Conservation (phyloP, 2,113 vertebrate species). For the Bubo scandiacus region DNA sequence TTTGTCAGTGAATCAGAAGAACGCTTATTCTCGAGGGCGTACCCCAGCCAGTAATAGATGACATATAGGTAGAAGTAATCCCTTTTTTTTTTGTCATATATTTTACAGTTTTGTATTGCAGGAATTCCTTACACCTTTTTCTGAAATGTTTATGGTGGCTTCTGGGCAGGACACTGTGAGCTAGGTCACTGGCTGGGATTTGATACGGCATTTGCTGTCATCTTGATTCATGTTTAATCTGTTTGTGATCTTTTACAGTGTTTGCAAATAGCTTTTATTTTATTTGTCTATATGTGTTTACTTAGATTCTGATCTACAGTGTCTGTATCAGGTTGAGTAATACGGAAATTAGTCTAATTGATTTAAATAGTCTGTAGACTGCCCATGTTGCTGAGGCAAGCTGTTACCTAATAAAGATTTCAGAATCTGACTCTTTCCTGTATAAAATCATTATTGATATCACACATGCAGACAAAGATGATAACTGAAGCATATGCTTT, state of each 20-base stretch:
- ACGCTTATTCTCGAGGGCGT: accelerated
- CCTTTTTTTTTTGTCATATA: neutral
- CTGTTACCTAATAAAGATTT: conserved; percentile 50
- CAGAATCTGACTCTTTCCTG: conserved; percentile 19
- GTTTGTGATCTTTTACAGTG: neutral
- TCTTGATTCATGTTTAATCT: neutral
- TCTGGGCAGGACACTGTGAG: neutral
- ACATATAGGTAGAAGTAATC: neutral
- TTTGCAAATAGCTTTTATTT: conserved; percentile 10
- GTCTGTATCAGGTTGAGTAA: conserved; percentile 20
- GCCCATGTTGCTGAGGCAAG: conserved; percentile 21
- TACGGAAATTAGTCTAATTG: conserved; percentile 38
- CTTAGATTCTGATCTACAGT: neutral
- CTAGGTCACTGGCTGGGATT: neutral
- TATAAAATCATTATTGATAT: conserved; percentile 38
- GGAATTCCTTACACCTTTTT: neutral
- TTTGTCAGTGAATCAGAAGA: neutral
- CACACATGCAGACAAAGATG: conserved; percentile 54
- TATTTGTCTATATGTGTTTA: neutral
- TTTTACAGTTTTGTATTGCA: neutral
- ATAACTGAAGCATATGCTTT: conserved; percentile 51
- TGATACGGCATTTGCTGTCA: accelerated
- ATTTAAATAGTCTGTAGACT: conserved; percentile 58
- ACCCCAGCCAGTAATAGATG: neutral
- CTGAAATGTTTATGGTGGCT: neutral